Evolutionary conservation across 2,113 vertebrate genomes (phyloP).

Genomic region (Clarias batrachus): DNA sequence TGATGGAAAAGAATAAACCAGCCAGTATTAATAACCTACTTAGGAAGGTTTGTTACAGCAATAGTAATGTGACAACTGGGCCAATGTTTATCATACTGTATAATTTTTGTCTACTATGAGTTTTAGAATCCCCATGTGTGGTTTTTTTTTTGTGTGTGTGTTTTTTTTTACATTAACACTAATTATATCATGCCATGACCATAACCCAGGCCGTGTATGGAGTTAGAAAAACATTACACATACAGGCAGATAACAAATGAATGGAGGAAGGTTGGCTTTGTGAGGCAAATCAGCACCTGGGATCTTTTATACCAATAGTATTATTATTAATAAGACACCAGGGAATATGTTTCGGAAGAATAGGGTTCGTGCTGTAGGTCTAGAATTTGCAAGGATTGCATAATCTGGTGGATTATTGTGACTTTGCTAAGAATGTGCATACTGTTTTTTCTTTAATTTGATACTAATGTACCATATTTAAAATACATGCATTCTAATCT

Average conservation of each 20-base stretch:
- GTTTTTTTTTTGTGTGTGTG: neutral
- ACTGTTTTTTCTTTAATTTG: neutral
- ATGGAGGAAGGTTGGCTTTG: neutral
- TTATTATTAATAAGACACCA: neutral
- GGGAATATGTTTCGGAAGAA: neutral
- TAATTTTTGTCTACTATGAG: neutral
- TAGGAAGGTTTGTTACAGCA: neutral
- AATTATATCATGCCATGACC: neutral
- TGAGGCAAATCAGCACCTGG: neutral
- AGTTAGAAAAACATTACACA: neutral
- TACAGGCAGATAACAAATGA: neutral
- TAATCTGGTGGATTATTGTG: neutral
- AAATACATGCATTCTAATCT: neutral
- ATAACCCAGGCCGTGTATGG: neutral
- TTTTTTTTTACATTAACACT: neutral
- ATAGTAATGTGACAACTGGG: neutral
- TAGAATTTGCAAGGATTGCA: neutral
- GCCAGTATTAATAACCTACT: neutral
- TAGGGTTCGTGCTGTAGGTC: neutral
- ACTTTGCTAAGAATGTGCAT: neutral
- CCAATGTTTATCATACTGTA: neutral
- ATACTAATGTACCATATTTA: neutral
- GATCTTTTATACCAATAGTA: neutral
- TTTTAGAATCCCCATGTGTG: neutral
- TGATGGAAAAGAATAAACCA: constrained; percentile 1